Percentiles rank a stretch among this genome's conserved stretches.
Conservation (phyloP, 2,888 invertebrate genomes). For the Tetanocera ferruginea region DNA sequence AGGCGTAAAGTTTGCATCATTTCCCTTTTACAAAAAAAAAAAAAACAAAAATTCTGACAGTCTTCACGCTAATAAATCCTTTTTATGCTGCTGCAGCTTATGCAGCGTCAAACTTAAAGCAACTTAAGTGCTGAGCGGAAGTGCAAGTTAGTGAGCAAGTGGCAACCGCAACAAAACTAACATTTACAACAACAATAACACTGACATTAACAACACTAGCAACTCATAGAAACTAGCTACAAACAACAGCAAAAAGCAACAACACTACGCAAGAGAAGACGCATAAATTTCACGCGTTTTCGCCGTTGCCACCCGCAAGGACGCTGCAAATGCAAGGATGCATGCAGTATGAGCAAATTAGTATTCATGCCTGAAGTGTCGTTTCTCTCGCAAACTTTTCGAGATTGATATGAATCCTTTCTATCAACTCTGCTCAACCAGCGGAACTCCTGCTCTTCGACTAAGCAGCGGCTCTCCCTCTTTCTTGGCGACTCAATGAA, state of each 20-base stretch:
- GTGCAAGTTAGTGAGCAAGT: constrained; percentile 15
- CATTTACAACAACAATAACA: constrained; percentile 12
- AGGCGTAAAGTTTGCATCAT: constrained; percentile 27
- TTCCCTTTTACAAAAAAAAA: constrained; percentile 27
- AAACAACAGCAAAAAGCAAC: background rate
- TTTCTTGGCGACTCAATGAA: constrained; percentile 18
- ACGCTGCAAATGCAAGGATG: background rate
- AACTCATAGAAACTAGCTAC: background rate
- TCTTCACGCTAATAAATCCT: constrained; percentile 37
- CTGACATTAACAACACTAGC: background rate
- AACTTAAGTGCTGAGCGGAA: constrained; percentile 14
- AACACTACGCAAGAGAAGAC: background rate
- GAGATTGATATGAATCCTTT: constrained; percentile 29
- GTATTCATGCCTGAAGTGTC: constrained; percentile 67
- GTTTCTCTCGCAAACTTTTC: constrained; percentile 57
- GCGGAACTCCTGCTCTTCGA: background rate
- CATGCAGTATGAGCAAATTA: constrained; percentile 61
- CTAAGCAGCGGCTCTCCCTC: background rate
- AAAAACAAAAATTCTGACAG: constrained; percentile 33
- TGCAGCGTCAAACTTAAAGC: constrained; percentile 11
- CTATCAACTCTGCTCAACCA: background rate
- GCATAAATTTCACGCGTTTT: constrained; percentile 28
- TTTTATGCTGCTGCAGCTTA: constrained; percentile 20
- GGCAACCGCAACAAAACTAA: constrained; percentile 1
- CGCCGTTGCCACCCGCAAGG: background rate